Base-by-base conservation (phyloP, 2,113 vertebrate species). In the Dermatemys mawii region DNA sequence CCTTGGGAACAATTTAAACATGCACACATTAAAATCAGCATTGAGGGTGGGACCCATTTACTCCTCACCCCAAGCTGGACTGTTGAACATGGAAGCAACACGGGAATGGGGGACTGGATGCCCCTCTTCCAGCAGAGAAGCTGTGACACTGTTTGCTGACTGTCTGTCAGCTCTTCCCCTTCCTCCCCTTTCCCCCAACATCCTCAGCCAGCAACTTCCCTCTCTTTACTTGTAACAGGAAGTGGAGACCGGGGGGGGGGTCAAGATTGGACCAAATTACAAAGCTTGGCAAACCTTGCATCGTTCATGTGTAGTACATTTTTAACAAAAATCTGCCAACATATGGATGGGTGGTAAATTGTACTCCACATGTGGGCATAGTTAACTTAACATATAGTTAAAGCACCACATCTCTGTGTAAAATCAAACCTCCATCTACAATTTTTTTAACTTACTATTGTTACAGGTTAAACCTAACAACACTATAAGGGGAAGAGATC, bases 161-260 rank as follows among this genome's bases (percentile, higher is more conserved):
- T 75, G 24, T 41, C 22, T 27, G 24, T 13, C 41, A 76, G 73
- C 6, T 46, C 7, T 46, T 6, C 26, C 26, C 11, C 55, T 5
- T 27, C 27, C 8, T 11, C 4, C 5, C 50, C 17, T 6, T 5
- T 16, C 4, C 24, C 41, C 3, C 6, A 14, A 46, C 38, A 44
- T 75, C 26, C 38, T 46, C 73, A 41, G 38, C 24, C 41, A 27
- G 22, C 41, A 76, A 26, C 24, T 76, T 6, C 73, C 73, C 38
- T 76, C 41, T 24, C 24, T 76, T 44, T 76, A 26, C 73, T 44
- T 76, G 24, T 41, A 38, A 70, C 17, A 38, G 79, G 78, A 93
- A 83, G 54, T 96, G 95, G 95, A n/a, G 63, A n/a, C 32, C n/a
- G n/a, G n/a, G n/a, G n/a, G n/a, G n/a, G n/a, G 35, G 63, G 63